phyloP scores from a whole-genome alignment of 1,140 invertebrate species.

The Papilio polyxenes region DNA sequence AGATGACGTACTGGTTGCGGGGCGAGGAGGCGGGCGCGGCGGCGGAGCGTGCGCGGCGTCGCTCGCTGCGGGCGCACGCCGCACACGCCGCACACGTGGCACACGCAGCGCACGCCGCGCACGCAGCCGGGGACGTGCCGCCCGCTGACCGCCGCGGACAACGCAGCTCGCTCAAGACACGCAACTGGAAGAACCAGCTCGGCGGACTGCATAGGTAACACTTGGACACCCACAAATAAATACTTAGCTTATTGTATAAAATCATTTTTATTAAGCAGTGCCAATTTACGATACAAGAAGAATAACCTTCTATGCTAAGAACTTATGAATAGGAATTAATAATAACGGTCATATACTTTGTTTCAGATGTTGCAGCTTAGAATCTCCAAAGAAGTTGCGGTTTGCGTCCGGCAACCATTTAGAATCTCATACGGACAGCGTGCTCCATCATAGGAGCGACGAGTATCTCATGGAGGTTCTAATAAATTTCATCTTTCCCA shows the following conservation, averaged over 20 bases:
- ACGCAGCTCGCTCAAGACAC: constrained; percentile 85
- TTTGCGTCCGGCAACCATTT: constrained; percentile 87
- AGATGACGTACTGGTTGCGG: constrained; percentile 92
- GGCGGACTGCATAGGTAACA: constrained; percentile 69
- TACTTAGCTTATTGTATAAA: too few relatives aligned
- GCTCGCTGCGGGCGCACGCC: constrained; percentile 76
- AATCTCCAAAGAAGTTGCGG: constrained; percentile 89
- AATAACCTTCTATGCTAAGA: too few relatives aligned
- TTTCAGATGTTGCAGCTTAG: constrained; percentile 86
- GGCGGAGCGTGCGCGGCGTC: constrained; percentile 78
- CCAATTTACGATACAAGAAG: too few relatives aligned
- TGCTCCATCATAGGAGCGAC: constrained; percentile 78
- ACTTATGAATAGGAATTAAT: too few relatives aligned
- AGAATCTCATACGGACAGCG: constrained; percentile 83
- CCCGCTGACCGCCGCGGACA: constrained; percentile 65
- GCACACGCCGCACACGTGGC: constrained; percentile 42
- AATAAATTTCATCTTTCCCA: too few relatives aligned
- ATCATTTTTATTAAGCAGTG: too few relatives aligned
- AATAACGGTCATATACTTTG: neutral
- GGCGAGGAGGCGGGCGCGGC: constrained; percentile 86
- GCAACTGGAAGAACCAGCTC: constrained; percentile 69
- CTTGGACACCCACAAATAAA: too few relatives aligned
- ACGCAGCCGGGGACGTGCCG: constrained; percentile 51
- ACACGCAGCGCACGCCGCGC: neutral
- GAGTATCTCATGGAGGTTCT: constrained; percentile 81